Percentiles rank a stretch among this genome's conserved stretches.
Conservation (phyloP, 1,140 invertebrate genomes). For the Phenacoccus solenopsis region DNA sequence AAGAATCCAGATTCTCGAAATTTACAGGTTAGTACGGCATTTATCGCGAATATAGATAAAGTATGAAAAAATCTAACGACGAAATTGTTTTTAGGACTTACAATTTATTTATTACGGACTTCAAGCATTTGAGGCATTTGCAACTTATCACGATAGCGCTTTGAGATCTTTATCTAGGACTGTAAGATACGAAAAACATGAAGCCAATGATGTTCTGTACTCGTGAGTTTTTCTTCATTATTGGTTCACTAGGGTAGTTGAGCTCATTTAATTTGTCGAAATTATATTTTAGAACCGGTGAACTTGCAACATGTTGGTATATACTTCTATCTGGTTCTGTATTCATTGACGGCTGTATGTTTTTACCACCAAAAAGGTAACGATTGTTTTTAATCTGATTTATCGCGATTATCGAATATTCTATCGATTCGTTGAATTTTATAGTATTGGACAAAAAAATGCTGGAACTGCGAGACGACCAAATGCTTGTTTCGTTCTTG, state of each 20-base stretch:
- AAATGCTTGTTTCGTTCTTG: conserved; percentile 73
- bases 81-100: conserved; percentile 42
- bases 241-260: neutral
- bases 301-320: conserved; percentile 70
- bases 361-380: conserved; percentile 70
- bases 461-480: conserved; percentile 54
- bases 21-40: conserved; percentile 35
- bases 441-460: conserved; percentile 70
- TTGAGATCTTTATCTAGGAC: conserved; percentile 53
- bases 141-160: conserved; percentile 53
- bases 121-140: conserved; percentile 56
- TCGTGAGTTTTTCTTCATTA: conserved; percentile 39
- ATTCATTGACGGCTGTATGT: conserved; percentile 83
- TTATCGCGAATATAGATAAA: neutral
- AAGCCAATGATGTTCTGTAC: conserved; percentile 66
- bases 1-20: conserved; percentile 46
- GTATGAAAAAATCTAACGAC: neutral
- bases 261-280: neutral
- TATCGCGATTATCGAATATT: neutral
- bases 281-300: conserved; percentile 54
- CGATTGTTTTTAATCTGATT: conserved; percentile 22
- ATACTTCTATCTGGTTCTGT: conserved; percentile 71
- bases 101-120: conserved; percentile 63
- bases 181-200: conserved; percentile 58
- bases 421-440: too few relatives aligned